Evolutionary conservation across 2,888 invertebrate species (phyloP).

Genomic region (Arge pagana): DNA sequence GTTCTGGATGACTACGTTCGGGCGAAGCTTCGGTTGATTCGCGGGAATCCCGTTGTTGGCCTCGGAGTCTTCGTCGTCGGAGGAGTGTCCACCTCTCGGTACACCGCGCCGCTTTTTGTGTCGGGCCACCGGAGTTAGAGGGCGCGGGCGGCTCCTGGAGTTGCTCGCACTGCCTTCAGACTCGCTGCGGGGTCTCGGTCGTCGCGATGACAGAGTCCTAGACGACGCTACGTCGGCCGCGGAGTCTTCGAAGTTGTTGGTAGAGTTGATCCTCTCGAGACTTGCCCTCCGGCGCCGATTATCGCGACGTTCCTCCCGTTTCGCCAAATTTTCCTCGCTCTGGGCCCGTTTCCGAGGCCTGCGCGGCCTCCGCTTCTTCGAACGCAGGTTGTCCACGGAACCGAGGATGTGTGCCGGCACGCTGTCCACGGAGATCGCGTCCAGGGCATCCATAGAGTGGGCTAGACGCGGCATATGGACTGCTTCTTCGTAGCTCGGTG

Average conservation of each 20-base stretch:
- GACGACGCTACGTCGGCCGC: conserved; percentile 12
- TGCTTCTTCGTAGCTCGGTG: conserved; percentile 80
- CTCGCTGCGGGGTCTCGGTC: conserved; percentile 12
- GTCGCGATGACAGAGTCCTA: background rate
- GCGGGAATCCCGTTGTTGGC: conserved; percentile 22
- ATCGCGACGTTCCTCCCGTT: conserved; percentile 43
- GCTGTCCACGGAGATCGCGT: conserved; percentile 40
- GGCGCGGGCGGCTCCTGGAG: conserved; percentile 33
- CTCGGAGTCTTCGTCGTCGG: conserved; percentile 59
- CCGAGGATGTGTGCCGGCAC: conserved; percentile 35
- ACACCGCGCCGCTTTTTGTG: conserved; percentile 56
- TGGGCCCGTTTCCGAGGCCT: conserved; percentile 38
- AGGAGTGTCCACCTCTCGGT: conserved; percentile 53
- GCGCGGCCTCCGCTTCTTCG: conserved; percentile 40
- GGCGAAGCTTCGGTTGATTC: conserved; percentile 3
- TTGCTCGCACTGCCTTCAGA: conserved; percentile 25
- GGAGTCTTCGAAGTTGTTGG: conserved; percentile 16
- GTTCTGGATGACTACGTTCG: conserved; percentile 38
- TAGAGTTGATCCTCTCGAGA: conserved; percentile 27
- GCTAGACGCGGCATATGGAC: conserved; percentile 73
- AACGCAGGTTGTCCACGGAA: conserved; percentile 48
- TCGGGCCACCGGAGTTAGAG: conserved; percentile 45
- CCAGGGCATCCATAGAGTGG: conserved; percentile 49
- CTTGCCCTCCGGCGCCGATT: conserved; percentile 35
- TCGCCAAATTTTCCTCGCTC: conserved; percentile 48